phyloP scores from a whole-genome alignment of 2,113 vertebrate genomes.

The Atherinomorus stipes region DNA sequence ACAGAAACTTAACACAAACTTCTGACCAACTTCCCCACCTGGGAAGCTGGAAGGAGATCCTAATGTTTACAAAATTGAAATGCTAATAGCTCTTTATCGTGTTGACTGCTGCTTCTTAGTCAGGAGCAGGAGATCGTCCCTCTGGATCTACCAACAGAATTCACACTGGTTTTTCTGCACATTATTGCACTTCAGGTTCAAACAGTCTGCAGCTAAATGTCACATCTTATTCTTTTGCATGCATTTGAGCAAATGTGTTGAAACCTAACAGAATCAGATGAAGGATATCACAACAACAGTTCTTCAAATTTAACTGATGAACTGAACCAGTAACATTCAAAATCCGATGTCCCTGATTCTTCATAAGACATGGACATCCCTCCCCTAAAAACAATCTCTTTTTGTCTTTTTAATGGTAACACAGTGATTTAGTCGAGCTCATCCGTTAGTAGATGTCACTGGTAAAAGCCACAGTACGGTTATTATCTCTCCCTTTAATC shows the following conservation, averaged over 20 bases:
- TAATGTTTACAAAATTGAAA: too few relatives aligned
- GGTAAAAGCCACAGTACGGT: slow-evolving; percentile 47
- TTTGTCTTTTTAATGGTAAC: slow-evolving; percentile 1
- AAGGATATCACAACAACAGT: slow-evolving; percentile 2
- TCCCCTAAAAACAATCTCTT: not conserved
- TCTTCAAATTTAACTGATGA: slow-evolving; percentile 17
- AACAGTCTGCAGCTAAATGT: not conserved
- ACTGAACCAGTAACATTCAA: slow-evolving; percentile 15
- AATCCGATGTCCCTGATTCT: not conserved
- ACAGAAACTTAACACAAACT: slow-evolving; percentile 37
- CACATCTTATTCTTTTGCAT: not conserved
- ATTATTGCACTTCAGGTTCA: slow-evolving; percentile 58
- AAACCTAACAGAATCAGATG: not conserved
- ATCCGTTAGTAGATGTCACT: slow-evolving; percentile 23
- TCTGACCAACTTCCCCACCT: not conserved
- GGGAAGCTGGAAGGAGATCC: not conserved
- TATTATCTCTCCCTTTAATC: slow-evolving; percentile 8
- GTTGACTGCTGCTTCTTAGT: slow-evolving; percentile 1
- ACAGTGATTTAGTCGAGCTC: slow-evolving; percentile 57
- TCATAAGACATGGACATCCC: not conserved
- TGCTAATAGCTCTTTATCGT: not conserved
- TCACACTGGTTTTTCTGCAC: not conserved
- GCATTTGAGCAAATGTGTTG: not conserved
- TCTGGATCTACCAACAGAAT: not conserved
- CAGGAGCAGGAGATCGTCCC: not conserved